Percentiles rank a stretch among this genome's conserved stretches.
Conservation (phyloP, 30 jellyfish, hydroid and myxozoan genomes). For the Chrysaora quinquecirrha region DNA sequence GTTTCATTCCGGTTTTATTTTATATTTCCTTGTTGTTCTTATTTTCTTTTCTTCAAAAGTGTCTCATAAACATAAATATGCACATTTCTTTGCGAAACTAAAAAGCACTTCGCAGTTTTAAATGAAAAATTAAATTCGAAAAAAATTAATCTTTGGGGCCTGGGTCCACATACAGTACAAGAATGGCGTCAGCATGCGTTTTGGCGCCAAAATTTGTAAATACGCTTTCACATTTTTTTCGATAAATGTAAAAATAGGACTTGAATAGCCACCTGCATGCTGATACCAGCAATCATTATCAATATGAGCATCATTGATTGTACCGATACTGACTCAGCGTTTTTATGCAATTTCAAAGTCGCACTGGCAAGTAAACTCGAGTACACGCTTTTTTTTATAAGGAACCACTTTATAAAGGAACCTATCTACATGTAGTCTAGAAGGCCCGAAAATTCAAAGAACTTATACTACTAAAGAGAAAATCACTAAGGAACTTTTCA, state of each 20-base stretch:
- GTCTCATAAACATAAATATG: too few species aligned
- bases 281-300: neutral
- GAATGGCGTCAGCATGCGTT: neutral
- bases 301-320: neutral
- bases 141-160: too few species aligned
- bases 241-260: neutral
- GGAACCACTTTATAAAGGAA: too few species aligned
- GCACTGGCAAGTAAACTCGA: slow-evolving; percentile 13
- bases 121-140: too few species aligned
- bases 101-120: too few species aligned
- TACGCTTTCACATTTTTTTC: neutral
- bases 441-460: neutral
- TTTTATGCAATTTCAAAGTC: slow-evolving; percentile 4
- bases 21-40: too few species aligned
- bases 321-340: neutral
- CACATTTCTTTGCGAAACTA: too few species aligned
- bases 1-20: too few species aligned
- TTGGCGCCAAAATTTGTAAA: neutral
- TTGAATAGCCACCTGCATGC: neutral
- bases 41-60: too few species aligned
- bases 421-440: neutral
- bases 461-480: too few species aligned
- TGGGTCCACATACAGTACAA: neutral
- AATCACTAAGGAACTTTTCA: too few species aligned
- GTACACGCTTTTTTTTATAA: too few species aligned